Base-by-base conservation (phyloP, 2,888 invertebrate species). In the Synergus japonicus region DNA sequence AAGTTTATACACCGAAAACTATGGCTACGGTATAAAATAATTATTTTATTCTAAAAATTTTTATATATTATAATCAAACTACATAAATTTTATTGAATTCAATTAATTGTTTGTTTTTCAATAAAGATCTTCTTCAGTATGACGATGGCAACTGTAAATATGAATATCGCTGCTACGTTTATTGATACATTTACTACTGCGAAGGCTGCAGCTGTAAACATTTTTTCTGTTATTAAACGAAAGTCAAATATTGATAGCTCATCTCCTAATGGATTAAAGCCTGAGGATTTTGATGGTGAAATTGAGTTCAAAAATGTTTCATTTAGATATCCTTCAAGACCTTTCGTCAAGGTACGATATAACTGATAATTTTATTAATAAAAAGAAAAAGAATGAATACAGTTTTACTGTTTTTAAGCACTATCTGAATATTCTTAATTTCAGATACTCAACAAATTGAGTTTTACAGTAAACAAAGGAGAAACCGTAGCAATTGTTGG, bases 241-340 rank as follows among this genome's bases (percentile, higher is more conserved):
- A 92, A 94, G 29, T 97, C 97, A 0, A 92, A 91, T 0, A 97
- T 97, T 83, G 96, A 97, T 91, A 95, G 96, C 0, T 92, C 95
- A 10, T 93, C 94, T 78, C 93, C 94, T 43, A 92, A 90, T 0
- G 97, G 97, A 0, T 89, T 93, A 12, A 93, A 92, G 18, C 95
- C 95, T 0, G 88, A 92, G 0, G 89, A 93, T 2, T 91, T 95
- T 15, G 92, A 94, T n/a, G 97, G 96, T 0, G 94, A 95, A 80
- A 95, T 98, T 80, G 94, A 94, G 83, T 95, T 98, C 84, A 94
- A 94, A 83, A 93, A 96, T 87, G 95, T 98, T 0, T 93, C 94
- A 49, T 98, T 98, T 91, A 93, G 94, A 77, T 98, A 98, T 92
- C 98, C 98, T 0, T 95, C 97, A 0, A 93, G 98, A 84, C 93